Conservation (phyloP, 2,113 vertebrate species). For the Malurus elegans region DNA sequence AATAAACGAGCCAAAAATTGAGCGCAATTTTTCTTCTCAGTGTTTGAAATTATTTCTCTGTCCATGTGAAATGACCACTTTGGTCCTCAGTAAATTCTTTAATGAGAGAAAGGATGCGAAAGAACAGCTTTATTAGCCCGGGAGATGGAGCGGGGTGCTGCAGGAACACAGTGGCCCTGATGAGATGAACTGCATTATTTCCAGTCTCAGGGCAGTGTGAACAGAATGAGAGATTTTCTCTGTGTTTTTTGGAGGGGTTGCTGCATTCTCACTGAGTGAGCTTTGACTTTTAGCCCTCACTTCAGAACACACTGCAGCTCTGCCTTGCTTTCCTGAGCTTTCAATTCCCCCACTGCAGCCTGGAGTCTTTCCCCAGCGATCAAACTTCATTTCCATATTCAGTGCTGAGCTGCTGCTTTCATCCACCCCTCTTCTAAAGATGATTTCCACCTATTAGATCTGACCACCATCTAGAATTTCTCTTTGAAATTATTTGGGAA, state of each 20-base stretch:
- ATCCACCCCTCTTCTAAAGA: not conserved
- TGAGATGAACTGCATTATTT: slow-evolving; percentile 14
- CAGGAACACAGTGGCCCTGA: slow-evolving; percentile 3
- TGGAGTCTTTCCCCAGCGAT: not conserved
- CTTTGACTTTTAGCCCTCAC: not conserved
- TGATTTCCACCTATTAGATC: not conserved
- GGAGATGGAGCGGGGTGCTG: not conserved
- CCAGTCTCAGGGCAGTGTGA: not conserved
- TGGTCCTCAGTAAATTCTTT: not conserved
- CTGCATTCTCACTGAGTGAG: not conserved
- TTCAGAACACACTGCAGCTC: not conserved
- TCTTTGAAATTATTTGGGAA: not conserved
- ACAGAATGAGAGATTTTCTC: not conserved
- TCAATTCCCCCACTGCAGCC: not conserved
- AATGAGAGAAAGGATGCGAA: not conserved
- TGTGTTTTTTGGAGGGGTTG: rapidly evolving
- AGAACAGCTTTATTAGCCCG: slow-evolving; percentile 2
- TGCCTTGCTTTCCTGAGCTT: not conserved
- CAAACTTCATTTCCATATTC: not conserved
- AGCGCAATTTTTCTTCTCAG: slow-evolving; percentile 7
- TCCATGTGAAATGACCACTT: slow-evolving; percentile 30
- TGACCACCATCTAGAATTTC: not conserved
- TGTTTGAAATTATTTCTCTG: slow-evolving; percentile 44
- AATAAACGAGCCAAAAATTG: not conserved
- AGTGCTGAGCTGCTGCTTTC: not conserved